Conservation (phyloP, 2,797 vertebrate species). For the Microctenopoma steveboyesi region DNA sequence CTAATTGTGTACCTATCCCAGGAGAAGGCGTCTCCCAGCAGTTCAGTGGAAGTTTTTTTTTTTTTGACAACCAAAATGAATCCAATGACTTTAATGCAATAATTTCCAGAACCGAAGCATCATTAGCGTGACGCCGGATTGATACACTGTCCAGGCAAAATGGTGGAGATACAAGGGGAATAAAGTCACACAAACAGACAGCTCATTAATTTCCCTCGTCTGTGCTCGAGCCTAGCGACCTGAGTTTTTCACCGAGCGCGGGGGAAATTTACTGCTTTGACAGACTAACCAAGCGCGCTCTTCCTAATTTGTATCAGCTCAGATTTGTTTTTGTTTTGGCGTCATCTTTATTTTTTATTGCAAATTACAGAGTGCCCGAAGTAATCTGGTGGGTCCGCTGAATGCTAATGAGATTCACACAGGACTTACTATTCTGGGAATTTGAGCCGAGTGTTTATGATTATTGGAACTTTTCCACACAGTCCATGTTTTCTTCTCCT, state of each 20-base stretch:
- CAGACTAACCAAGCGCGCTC: slow-evolving; percentile 77
- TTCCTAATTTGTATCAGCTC: slow-evolving; percentile 84
- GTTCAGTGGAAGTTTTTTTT: slow-evolving; percentile 21
- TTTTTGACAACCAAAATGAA: slow-evolving; percentile 63
- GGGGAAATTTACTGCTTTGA: slow-evolving; percentile 79
- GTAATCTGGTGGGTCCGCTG: slow-evolving; percentile 78
- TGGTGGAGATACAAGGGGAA: slow-evolving; percentile 73
- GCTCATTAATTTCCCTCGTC: slow-evolving; percentile 80
- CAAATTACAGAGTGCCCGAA: slow-evolving; percentile 82
- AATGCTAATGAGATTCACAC: slow-evolving; percentile 78
- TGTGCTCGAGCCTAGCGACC: slow-evolving; percentile 64
- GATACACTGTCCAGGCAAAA: slow-evolving; percentile 77
- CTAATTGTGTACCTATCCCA: slow-evolving; percentile 4
- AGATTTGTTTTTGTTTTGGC: slow-evolving; percentile 86
- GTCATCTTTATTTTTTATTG: slow-evolving; percentile 86
- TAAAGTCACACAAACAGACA: slow-evolving; percentile 81
- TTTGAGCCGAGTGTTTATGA: slow-evolving; percentile 81
- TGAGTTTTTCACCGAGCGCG: slow-evolving; percentile 64
- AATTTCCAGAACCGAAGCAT: slow-evolving; percentile 71
- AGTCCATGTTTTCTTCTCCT: slow-evolving; percentile 70
- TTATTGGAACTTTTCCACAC: slow-evolving; percentile 81
- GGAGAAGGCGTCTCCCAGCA: slow-evolving; percentile 22
- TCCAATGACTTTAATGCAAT: slow-evolving; percentile 77
- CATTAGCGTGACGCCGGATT: slow-evolving; percentile 82
- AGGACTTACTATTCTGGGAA: slow-evolving; percentile 76